A percentile compares a stretch with the other conserved stretches of the same genome.
phyloP scores from a whole-genome alignment of 2,888 invertebrate genomes.

The Agriopis leucophaearia region DNA sequence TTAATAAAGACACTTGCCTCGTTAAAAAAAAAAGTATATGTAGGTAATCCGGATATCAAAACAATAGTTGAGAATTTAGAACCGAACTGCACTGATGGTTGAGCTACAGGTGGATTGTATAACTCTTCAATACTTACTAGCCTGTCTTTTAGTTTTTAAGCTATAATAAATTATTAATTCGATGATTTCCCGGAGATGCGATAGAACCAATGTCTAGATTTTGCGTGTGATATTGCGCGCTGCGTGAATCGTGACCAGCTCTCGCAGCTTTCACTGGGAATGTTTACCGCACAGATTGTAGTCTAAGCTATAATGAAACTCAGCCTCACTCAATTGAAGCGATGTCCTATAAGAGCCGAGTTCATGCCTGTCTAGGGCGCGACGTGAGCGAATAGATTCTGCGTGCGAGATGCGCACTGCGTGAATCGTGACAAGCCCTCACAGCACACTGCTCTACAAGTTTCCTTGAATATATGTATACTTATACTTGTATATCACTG shows the following conservation, averaged over 20 bases:
- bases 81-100: too few relatives aligned
- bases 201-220: constrained; percentile 57
- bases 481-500: too few relatives aligned
- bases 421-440: constrained; percentile 67
- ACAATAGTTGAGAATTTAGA: too few relatives aligned
- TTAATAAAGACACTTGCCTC: too few relatives aligned
- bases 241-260: constrained; percentile 68
- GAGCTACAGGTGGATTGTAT: too few relatives aligned
- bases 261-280: constrained; percentile 47
- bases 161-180: not conserved
- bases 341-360: constrained; percentile 4
- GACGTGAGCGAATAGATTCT: constrained; percentile 42
- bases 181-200: constrained; percentile 17
- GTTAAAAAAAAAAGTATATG: too few relatives aligned
- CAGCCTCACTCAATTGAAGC: constrained; percentile 6
- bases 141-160: too few relatives aligned
- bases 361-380: not conserved
- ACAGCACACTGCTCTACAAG: constrained; percentile 44
- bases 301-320: constrained; percentile 7
- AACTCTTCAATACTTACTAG: not conserved
- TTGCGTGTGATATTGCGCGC: constrained; percentile 52
- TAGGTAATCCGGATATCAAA: too few relatives aligned
- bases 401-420: constrained; percentile 55
- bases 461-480: constrained; percentile 8
- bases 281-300: constrained; percentile 1